Evolutionary conservation across 2,113 vertebrate species (phyloP), one percentile per base, ranked within the genome.

Genomic region (Sporophila hypoxantha): DNA sequence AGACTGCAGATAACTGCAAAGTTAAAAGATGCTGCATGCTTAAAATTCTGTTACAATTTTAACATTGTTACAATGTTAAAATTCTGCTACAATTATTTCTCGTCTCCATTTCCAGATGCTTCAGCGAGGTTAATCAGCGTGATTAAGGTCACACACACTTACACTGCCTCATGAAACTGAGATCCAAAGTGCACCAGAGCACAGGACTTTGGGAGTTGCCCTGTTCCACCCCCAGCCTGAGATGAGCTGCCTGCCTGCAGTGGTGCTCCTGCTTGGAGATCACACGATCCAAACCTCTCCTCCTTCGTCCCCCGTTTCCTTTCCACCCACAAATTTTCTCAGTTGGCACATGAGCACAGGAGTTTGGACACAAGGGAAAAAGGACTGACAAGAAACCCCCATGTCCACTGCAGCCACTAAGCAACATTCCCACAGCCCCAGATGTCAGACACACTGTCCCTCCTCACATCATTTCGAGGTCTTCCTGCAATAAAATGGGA

Each of bases 401-500:
- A 2, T 62, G 66, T 56, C 60, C 37, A 42, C 5, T 81, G 60
- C 69, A 88, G 34, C 50, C 3, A 0, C 53, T 41, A 10, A 85
- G 36, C 4, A 85, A 78, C 0, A 0, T 85, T 92, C 88, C 82
- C 91, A 78, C 76, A 87, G 73, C 49, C 70, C 77, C 81, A 82
- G 68, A 82, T 77, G 85, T 82, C 83, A 92, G 76, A 70, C 77
- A 55, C 0, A 2, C 78, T 60, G 69, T 80, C 82, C 85, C 85
- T 76, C 66, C 69, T 77, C 69, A 46, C 83, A 89, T 80, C 81
- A 88, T 69, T 88, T 47, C 1, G 6, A 88, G 79, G 77, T 62
- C 82, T 89, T 93, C 89, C 88, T 95, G 88, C 87, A 93, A 83
- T 87, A 87, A 93, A 90, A 89, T 26, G 30, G 41, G 50, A 92